These are phyloP conservation scores for Clavelina lepadiformis DNA, from an alignment of 23 tunicate species.

Conservation along the genomic window DNA sequence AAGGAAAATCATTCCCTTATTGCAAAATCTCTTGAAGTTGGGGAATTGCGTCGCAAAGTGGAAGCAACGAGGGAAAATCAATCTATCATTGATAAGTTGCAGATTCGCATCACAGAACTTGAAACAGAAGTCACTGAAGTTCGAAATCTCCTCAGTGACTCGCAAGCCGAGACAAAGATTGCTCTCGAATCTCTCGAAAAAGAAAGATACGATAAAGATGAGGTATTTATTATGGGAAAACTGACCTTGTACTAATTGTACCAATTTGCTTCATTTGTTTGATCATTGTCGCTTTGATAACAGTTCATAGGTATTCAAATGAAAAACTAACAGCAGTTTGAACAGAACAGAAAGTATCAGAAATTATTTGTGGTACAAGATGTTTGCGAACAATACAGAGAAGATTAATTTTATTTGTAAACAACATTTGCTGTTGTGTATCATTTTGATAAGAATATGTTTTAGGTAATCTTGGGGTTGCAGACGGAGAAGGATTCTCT, in stretches of 20 bases:
- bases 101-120: conserved; percentile 18
- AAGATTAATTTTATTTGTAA: no score
- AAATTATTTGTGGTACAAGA: no score
- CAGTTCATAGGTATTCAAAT: background rate
- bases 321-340: no score
- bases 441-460: no score
- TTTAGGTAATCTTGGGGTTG: conserved; percentile 36
- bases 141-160: conserved; percentile 42
- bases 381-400: no score
- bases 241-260: no score
- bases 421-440: no score
- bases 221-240: conserved; percentile 24
- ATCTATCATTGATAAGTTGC: conserved; percentile 1
- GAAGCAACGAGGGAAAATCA: conserved; percentile 1
- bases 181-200: conserved; percentile 67
- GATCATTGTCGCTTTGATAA: background rate
- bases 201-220: conserved; percentile 53
- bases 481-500: conserved; percentile 31
- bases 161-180: conserved; percentile 48
- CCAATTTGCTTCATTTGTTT: no score
- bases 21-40: conserved; percentile 32
- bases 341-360: no score
- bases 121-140: conserved; percentile 55
- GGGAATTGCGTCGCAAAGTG: conserved; percentile 19
- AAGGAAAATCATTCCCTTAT: conserved; percentile 25